Evolutionary conservation across 2,888 invertebrate species (phyloP).

Genomic region (Digitonthophagus gazella): DNA sequence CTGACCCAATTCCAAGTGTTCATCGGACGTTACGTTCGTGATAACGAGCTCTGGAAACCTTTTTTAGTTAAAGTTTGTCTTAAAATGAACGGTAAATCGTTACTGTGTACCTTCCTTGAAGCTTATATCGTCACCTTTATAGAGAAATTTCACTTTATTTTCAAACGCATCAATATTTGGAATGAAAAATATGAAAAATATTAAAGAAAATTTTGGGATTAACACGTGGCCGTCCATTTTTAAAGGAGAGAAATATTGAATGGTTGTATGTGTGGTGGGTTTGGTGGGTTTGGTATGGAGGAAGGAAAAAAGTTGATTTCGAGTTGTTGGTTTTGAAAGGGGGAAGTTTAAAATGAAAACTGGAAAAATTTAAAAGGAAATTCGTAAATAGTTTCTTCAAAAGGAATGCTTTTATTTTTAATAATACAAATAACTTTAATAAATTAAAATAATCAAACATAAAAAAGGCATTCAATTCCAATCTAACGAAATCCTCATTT

Average conservation of each 20-base stretch:
- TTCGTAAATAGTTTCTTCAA: too few species aligned
- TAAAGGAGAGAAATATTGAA: neutral
- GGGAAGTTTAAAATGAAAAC: neutral
- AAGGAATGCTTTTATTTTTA: neutral
- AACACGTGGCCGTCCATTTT: neutral
- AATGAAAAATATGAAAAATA: neutral
- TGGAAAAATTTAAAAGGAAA: too few species aligned
- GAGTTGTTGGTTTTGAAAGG: neutral
- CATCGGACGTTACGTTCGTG: constrained; percentile 33
- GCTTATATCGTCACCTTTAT: neutral
- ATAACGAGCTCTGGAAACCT: constrained; percentile 36
- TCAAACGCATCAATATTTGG: neutral
- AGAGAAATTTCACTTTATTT: constrained; percentile 8
- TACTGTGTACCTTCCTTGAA: constrained; percentile 8
- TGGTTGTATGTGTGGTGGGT: neutral
- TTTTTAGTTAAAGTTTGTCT: neutral
- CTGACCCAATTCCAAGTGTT: constrained; percentile 33
- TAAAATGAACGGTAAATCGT: neutral
- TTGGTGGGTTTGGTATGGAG: neutral
- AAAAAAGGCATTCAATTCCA: neutral
- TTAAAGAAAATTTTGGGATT: neutral
- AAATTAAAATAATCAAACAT: too few species aligned
- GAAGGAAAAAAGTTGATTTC: neutral
- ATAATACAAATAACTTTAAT: too few species aligned
- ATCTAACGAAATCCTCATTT: neutral